Evolutionary conservation across 1,140 invertebrate genomes (phyloP), one percentile per base, ranked within the genome.

Genomic region (Muscidifurax raptorellus): DNA sequence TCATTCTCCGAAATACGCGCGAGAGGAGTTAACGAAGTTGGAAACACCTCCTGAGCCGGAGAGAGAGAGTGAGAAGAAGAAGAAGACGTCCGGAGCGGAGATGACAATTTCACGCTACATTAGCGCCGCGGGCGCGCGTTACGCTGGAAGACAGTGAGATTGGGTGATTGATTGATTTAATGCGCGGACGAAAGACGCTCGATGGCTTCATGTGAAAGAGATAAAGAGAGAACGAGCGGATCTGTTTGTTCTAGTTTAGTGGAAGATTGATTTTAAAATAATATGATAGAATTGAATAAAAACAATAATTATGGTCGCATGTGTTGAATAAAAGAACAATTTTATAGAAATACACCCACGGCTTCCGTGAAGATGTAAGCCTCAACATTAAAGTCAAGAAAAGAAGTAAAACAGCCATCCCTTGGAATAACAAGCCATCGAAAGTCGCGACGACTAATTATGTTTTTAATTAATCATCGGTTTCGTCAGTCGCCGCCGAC

Each of bases 401-500:
- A n/a, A 59, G 52, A 59, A 18, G 78, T 28, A 1, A 25, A 28
- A 67, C 15, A 12, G 0, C 9, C 9, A 27, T 1, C 0, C 44
- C 27, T 72, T 25, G 64, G 44, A 75, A 82, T 75, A 82, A 71
- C 71, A 47, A 47, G 27, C 32, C 69, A 30, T 76, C 80, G 30
- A 67, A 85, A 36, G 47, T 69, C 76, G 86, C 72, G 25, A 27
- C 25, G 80, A 88, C 89, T 91, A 91, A 91, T 91, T 89, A 91
- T 90, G 88, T 91, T 91, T 91, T 91, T 91, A 90, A 91, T 91
- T 91, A 91, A 91, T 91, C 89, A 91, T 87, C 87, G 86, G 74
- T 88, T 89, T 89, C 86, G 89, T 89, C 89, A 87, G 22, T 12
- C 10, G 18, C 74, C 13, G 74, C 15, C 82, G 44, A 30, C 64